These are phyloP conservation scores for Hermatobates lingyangjiaoensis DNA, from an alignment of 1,140 invertebrate species.

Conservation along the genomic window DNA sequence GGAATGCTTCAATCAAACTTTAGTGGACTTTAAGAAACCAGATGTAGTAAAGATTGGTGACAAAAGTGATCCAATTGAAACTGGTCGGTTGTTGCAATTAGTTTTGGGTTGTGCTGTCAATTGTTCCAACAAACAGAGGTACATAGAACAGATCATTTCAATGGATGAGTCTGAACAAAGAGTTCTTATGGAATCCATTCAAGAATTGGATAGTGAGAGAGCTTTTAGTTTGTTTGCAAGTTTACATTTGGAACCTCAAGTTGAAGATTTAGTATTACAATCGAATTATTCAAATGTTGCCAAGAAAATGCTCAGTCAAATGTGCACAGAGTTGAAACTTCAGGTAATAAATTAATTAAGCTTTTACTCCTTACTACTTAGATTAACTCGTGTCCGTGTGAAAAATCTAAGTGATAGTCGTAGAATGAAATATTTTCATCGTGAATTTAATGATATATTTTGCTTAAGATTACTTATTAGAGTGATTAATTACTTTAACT, in stretches of 20 bases:
- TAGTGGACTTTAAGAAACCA: conserved; percentile 59
- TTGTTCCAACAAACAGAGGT: conserved; percentile 74
- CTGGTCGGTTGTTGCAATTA: conserved; percentile 69
- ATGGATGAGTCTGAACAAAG: conserved; percentile 79
- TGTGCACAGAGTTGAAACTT: conserved; percentile 70
- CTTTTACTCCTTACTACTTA: no score
- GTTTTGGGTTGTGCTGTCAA: conserved; percentile 89
- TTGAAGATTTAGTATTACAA: conserved; percentile 40
- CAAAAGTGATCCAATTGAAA: conserved; percentile 50
- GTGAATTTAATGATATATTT: no score
- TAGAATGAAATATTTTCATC: no score
- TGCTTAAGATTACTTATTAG: no score
- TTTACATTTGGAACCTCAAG: conserved; percentile 27
- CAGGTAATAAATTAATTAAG: conserved; percentile 35
- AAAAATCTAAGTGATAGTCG: no score
- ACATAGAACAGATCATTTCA: conserved; percentile 79
- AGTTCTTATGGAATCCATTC: conserved; percentile 87
- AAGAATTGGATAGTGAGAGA: conserved; percentile 55
- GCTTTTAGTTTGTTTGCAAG: conserved; percentile 22
- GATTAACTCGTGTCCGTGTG: no score
- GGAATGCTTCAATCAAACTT: conserved; percentile 61
- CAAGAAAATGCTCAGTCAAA: conserved; percentile 60
- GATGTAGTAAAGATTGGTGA: conserved; percentile 77
- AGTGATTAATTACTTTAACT: no score
- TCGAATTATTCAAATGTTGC: conserved; percentile 50